Base-by-base conservation (phyloP, 1,140 invertebrate genomes). In the Trichonephila inaurata region DNA sequence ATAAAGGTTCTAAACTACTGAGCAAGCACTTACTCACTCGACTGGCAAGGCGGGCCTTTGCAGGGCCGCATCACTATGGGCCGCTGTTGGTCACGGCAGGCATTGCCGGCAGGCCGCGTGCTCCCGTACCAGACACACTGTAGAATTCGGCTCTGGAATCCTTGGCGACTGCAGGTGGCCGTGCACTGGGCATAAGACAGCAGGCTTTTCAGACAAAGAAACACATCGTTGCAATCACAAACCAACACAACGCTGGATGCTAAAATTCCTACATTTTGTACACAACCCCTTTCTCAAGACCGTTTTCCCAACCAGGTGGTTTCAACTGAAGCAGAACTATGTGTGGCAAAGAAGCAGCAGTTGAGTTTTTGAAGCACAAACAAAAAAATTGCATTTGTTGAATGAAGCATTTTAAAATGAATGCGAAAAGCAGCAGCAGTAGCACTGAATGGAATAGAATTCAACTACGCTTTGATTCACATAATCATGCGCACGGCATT, bases 111-210 rank as follows among this genome's bases (percentile, higher is more conserved):
- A 44, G 98, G 97, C 95, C 97, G 97, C 95, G 97, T 97, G 24
- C 97, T 97, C 66, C 97, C 97, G 95, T 97, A 97, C 98, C 98
- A 99, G 86, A 98, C 98, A 95, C 98, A 99, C 95, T 98, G 97
- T 64, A 98, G 96, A 94, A 98, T 97, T 94, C 98, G 96, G 95
- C 98, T 98, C 95, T 98, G 97, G 81, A 98, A 97, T 2, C 98
- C 98, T 62, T 96, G 96, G 77, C 96, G 96, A 89, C 97, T 97
- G 95, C 98, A 98, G 7, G 96, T 96, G 81, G 97, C 98, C 94
- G 97, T 97, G 95, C 98, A 98, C 98, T 98, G 94, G 83, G 85
- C 87, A 94, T 16, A 86, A 92, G 82, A 88, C 60, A 69, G 86
- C 89, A 69, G 61, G 83, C 87, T 88, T 85, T 87, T 61, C 69